Base-by-base conservation (phyloP, 2,888 invertebrate species). In the Drosophila putrida region DNA sequence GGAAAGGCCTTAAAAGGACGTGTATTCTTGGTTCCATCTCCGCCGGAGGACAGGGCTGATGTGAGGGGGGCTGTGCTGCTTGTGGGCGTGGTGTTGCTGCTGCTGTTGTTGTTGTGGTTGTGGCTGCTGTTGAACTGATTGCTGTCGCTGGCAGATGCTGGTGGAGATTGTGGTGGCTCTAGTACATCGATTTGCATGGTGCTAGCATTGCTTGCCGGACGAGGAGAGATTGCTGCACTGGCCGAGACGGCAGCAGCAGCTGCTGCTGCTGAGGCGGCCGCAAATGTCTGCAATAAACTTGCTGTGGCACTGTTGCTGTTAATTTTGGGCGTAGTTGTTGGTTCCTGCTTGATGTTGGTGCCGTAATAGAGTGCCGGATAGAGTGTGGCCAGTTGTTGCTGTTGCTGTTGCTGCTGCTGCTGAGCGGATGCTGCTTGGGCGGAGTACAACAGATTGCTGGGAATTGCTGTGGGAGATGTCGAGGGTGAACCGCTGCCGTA, bases 1-100 rank as follows among this genome's bases (percentile, higher is more conserved):
- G 96, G 95, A 87, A 95, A 96, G 0, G 95, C 95, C 88, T 95
- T 95, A 85, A 95, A 95, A 0, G 95, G 95, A 2, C 95, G 93
- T 0, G 94, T 93, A 4, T 92, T 75, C 82, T 94, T 95, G 25
- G 92, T 90, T 2, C 58, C 58, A 13, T 78, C 82, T 0, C 54
- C 49, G 20, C 43, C 39, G 11, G 15, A 50, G n/a, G 47, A 46
- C 25, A 39, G 28, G 3, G 55, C 47, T 10, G 68, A 43, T 8
- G 55, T 63, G 61, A 81, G 15, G 9, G 58, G 54, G 0, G 88
- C 77, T 28, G 82, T 81, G 43, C 57, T 78, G 63, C 66, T 72
- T 49, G 79, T 80, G 27, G 71, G 35, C 4, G 68, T 58, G 38
- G 57, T 60, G 25, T 6, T 76, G 47, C 25, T 33, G 50, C 15